Percentiles rank a stretch among this genome's conserved stretches.
These are phyloP conservation scores for Kryptolebias ocellatus DNA, from an alignment of 2,797 vertebrate genomes.

Conservation along the genomic window DNA sequence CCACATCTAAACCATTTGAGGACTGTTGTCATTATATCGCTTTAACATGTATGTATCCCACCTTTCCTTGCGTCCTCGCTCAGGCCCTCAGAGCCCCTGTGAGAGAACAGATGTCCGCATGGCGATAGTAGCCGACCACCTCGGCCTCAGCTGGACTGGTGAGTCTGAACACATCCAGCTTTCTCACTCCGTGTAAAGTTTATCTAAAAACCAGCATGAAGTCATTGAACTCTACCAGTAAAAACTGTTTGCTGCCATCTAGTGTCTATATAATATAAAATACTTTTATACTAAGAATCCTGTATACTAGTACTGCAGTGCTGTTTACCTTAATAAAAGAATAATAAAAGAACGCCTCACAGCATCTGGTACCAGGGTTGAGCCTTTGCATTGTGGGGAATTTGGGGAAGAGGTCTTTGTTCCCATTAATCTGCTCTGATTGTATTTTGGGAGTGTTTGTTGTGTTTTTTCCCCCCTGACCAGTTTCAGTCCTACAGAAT, in stretches of 20 bases:
- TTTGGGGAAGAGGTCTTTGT: too few species aligned
- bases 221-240: background rate
- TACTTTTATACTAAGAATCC: background rate
- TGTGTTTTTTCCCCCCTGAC: too few species aligned
- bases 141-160: conserved; percentile 99
- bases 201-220: background rate
- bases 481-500: too few species aligned
- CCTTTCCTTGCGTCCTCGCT: conserved; percentile 38
- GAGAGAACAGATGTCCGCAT: conserved; percentile 99
- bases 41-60: conserved; percentile 46
- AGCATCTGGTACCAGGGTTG: too few species aligned
- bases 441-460: too few species aligned
- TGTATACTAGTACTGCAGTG: conserved; percentile 51
- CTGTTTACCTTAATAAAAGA: conserved; percentile 4
- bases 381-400: too few species aligned
- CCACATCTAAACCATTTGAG: conserved; percentile 10
- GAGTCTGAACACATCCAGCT: conserved; percentile 54
- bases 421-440: too few species aligned
- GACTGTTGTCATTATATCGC: conserved; percentile 5
- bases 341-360: background rate
- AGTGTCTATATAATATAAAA: conserved; percentile 45
- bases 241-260: conserved; percentile 60
- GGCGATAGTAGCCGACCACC: conserved; percentile 99
- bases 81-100: conserved; percentile 99
- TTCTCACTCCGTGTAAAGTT: background rate